Conservation (phyloP, 64 coral and sea anemone species). For the Montipora efflorescens region DNA sequence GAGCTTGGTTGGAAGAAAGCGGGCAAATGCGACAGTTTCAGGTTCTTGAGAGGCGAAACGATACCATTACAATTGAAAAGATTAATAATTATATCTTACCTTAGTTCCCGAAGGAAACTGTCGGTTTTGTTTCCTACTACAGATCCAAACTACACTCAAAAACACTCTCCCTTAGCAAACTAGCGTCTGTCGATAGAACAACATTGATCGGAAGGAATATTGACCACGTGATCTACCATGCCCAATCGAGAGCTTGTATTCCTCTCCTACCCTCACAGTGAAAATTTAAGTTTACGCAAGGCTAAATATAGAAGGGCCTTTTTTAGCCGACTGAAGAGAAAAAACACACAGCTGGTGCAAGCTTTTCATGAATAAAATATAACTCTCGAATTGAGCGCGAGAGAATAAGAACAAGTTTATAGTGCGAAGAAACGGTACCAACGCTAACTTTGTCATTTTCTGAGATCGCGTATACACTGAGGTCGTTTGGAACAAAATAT, state of each 20-base stretch:
- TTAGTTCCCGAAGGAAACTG: conserved; percentile 4
- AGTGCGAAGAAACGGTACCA: neutral
- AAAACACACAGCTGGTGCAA: conserved; percentile 2
- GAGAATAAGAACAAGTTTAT: too few relatives aligned
- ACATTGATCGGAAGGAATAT: conserved; percentile 49
- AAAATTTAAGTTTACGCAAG: conserved; percentile 23
- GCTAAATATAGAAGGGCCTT: conserved; percentile 42
- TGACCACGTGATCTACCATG: neutral
- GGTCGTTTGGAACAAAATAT: neutral
- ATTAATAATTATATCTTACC: neutral
- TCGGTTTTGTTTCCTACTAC: neutral
- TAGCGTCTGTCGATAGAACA: conserved; percentile 25
- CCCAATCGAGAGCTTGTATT: conserved; percentile 45
- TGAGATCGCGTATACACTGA: neutral
- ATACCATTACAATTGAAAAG: neutral
- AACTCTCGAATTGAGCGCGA: neutral
- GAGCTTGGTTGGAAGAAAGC: neutral
- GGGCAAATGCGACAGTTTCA: neutral
- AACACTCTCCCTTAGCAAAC: conserved; percentile 5
- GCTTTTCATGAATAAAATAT: conserved; percentile 22
- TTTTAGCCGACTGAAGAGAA: conserved; percentile 9
- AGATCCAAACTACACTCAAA: neutral
- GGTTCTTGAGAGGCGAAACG: neutral
- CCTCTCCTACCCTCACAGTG: neutral
- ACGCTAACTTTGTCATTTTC: neutral